phyloP scores from a whole-genome alignment of 2,113 vertebrate species.

The Bettongia penicillata region DNA sequence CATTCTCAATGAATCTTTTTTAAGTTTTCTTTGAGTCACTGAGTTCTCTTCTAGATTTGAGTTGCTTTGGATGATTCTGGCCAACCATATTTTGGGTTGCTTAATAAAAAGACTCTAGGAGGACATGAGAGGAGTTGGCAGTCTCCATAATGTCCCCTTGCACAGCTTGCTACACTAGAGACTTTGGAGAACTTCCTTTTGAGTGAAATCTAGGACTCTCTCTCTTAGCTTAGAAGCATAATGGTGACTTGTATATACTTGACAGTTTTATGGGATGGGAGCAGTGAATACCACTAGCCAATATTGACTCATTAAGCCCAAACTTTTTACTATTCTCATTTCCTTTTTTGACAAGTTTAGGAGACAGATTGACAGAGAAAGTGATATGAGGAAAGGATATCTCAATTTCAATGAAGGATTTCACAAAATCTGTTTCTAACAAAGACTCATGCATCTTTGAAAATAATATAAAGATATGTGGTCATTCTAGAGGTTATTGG shows the following conservation, averaged over 20 bases:
- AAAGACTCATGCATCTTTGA: background rate
- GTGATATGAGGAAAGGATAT: background rate
- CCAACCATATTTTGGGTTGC: background rate
- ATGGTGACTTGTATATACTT: background rate
- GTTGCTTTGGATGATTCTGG: background rate
- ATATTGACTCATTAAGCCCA: background rate
- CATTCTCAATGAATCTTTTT: background rate
- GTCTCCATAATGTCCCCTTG: background rate
- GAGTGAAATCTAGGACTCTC: background rate
- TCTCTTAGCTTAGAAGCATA: background rate
- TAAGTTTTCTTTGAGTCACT: background rate
- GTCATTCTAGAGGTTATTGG: no score
- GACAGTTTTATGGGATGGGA: background rate
- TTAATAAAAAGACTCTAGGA: background rate
- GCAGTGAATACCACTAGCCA: background rate
- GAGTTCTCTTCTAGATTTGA: background rate
- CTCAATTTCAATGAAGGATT: background rate
- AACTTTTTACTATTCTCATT: background rate
- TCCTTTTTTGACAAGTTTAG: background rate
- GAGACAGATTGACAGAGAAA: background rate
- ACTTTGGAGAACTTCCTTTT: background rate
- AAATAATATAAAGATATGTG: no score
- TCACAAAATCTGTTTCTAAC: background rate
- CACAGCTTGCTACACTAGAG: background rate
- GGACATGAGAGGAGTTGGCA: background rate